phyloP scores from a whole-genome alignment of 2,888 invertebrate species.

The Augochlorella aurata region DNA sequence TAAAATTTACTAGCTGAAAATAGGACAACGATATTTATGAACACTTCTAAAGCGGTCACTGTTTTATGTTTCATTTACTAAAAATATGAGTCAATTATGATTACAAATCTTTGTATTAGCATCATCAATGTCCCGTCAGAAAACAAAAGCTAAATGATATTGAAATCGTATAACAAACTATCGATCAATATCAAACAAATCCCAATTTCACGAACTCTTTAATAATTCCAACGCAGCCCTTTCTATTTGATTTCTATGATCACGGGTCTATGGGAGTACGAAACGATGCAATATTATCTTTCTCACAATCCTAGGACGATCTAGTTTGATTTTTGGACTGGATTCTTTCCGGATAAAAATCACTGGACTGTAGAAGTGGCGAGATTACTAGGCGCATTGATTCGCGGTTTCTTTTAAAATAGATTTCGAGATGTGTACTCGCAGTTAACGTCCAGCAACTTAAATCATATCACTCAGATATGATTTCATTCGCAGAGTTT shows the following conservation, averaged over 20 bases:
- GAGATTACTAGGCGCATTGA: conserved; percentile 6
- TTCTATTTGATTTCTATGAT: conserved; percentile 5
- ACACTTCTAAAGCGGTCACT: too few relatives aligned
- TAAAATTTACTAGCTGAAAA: too few relatives aligned
- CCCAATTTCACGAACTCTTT: neutral
- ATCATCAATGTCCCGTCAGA: too few relatives aligned
- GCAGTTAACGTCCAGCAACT: neutral
- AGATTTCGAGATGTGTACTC: conserved; percentile 3
- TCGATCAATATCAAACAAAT: too few relatives aligned
- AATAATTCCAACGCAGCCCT: neutral
- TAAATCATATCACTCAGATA: neutral
- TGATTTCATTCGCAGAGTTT: neutral
- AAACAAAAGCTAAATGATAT: too few relatives aligned
- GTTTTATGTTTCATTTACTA: too few relatives aligned
- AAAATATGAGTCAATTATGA: too few relatives aligned
- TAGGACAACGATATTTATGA: too few relatives aligned
- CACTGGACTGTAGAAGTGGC: neutral
- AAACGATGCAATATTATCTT: conserved; percentile 6
- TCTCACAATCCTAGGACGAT: neutral
- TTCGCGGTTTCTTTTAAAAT: neutral
- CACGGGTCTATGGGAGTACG: conserved; percentile 14
- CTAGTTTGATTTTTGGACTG: neutral
- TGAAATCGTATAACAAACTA: too few relatives aligned
- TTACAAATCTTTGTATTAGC: too few relatives aligned
- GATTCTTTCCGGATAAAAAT: neutral